Evolutionary conservation across 2,797 vertebrate genomes (phyloP), one percentile per base, ranked within the genome.

Genomic region (Acipenser ruthenus): DNA sequence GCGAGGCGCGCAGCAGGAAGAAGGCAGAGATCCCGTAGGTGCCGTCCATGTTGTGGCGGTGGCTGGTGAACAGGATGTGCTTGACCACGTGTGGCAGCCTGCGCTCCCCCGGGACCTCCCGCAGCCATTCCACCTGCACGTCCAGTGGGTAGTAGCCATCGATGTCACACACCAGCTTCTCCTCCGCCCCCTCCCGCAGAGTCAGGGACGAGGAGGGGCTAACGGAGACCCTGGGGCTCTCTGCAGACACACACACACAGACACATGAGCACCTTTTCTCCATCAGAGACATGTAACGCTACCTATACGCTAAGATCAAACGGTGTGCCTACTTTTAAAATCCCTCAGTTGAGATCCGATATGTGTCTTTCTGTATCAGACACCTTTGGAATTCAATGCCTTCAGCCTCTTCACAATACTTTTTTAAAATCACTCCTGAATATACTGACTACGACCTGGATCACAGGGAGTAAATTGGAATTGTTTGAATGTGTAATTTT

Each of bases 111-210:
- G 0, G 56, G 1, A 15, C 73, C 80, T 82, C 87, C 65, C 61
- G 72, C n/a, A 64, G 76, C 92, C 89, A 90, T 50, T 72, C 75
- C 0, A 88, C 85, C 6, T 77, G 79, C 64, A 88, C 90, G 8
- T 89, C 86, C 49, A 90, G 77, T 0, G 91, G 93, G 77, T 86
- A 91, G 77, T 87, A 92, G 10, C 63, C 65, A 6, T 75, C 78
- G 0, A 78, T 81, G 0, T 78, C 70, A 63, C 91, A 92, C 2
- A 81, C 4, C 62, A 92, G 70, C 77, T 86, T 92, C 68, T 82
- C 78, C 37, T 87, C 85, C 1, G 56, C 64, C 0, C 80, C 89
- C 7, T 80, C 82, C 69, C 2, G 60, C 71, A 93, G 70, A 0
- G 67, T 64, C 3, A 91, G 67, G 1, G 53, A 23, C 0, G 82